A percentile compares a stretch with the other conserved stretches of the same genome.
Conservation (phyloP, 2,888 invertebrate species). For the Brachynemurus nebulosus region DNA sequence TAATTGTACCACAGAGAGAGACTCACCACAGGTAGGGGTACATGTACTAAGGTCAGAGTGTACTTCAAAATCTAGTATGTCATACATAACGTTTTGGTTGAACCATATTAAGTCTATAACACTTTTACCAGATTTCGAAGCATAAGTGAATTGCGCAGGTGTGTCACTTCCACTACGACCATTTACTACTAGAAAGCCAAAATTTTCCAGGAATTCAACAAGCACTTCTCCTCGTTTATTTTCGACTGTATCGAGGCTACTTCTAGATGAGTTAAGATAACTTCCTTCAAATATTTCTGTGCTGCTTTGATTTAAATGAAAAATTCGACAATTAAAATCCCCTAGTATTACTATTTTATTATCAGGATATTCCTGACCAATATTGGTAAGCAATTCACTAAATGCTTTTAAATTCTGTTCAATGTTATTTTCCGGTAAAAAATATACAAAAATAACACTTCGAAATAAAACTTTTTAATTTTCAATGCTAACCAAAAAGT, state of each 20-base stretch:
- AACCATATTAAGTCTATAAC: not conserved
- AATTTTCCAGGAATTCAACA: not conserved
- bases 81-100: not conserved
- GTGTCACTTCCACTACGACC: not conserved
- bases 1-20: too few species aligned
- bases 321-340: not conserved
- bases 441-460: not conserved
- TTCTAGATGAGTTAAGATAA: not conserved
- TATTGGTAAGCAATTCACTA: not conserved
- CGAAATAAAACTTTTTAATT: not conserved
- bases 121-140: not conserved
- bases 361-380: not conserved
- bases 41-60: too few species aligned
- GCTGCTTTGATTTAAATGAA: not conserved
- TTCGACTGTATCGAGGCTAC: not conserved
- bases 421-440: not conserved
- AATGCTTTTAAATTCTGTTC: not conserved
- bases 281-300: not conserved
- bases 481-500: not conserved
- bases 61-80: not conserved
- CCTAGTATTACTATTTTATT: not conserved
- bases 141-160: not conserved
- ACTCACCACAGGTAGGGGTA: too few species aligned
- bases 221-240: not conserved
- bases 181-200: not conserved